Conservation (phyloP, 2,888 invertebrate genomes). For the Drepanosiphum platanoidis region DNA sequence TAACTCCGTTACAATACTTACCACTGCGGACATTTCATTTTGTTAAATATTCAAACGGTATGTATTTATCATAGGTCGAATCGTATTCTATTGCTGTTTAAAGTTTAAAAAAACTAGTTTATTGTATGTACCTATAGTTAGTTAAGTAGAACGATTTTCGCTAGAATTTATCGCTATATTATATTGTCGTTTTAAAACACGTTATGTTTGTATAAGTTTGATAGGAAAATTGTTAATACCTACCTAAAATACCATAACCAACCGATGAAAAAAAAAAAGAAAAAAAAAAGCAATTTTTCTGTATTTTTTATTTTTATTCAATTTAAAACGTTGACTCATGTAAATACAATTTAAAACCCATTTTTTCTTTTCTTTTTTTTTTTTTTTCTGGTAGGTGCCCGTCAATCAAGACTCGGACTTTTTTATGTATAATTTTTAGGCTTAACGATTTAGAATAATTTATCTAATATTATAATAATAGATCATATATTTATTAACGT, state of each 20-base stretch:
- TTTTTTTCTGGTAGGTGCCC: background rate
- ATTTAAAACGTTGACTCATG: conserved; percentile 10
- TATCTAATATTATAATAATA: conserved; percentile 17
- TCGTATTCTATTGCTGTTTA: background rate
- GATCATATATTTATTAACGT: conserved; percentile 24
- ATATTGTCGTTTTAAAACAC: conserved; percentile 13
- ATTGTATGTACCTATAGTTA: background rate
- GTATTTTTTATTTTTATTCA: background rate
- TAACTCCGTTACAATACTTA: background rate
- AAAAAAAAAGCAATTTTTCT: background rate
- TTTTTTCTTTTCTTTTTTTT: no score
- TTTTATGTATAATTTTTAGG: conserved; percentile 28
- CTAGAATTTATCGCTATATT: conserved; percentile 21
- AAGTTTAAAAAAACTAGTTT: background rate
- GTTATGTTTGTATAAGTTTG: conserved; percentile 9
- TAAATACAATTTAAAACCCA: conserved; percentile 12
- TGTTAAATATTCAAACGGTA: conserved; percentile 2
- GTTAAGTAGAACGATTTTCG: background rate
- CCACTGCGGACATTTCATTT: background rate
- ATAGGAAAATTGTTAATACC: background rate
- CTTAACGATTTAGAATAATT: conserved; percentile 35
- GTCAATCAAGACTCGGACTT: background rate
- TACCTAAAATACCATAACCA: background rate
- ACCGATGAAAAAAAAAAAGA: no score
- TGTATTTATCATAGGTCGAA: background rate